phyloP scores from a whole-genome alignment of 64 coral and sea anemone species.

The Astreopora myriophthalma region DNA sequence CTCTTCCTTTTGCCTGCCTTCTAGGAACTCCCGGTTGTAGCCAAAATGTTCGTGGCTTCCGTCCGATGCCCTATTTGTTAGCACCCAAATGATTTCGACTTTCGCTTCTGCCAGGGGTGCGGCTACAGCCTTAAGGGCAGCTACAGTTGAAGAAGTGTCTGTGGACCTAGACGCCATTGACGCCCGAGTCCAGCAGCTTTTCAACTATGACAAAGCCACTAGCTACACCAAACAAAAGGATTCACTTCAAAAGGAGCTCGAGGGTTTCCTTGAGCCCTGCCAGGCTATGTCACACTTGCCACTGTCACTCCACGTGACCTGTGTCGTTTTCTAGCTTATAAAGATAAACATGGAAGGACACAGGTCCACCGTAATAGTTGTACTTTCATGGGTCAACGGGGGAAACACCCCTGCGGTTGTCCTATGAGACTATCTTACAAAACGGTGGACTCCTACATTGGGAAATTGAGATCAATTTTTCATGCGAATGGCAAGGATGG shows the following conservation, averaged over 20 bases:
- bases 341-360: constrained; percentile 22
- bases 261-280: too few species aligned
- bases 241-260: too few species aligned
- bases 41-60: too few species aligned
- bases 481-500: constrained; percentile 9
- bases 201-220: neutral
- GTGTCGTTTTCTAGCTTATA: constrained; percentile 37
- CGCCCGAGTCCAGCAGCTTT: neutral
- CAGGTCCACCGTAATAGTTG: constrained; percentile 45
- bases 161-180: neutral
- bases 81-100: too few species aligned
- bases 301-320: constrained; percentile 40
- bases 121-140: too few species aligned
- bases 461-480: constrained; percentile 23
- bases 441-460: constrained; percentile 49
- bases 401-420: constrained; percentile 6
- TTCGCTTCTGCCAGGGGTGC: too few species aligned
- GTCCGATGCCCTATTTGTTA: too few species aligned
- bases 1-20: too few species aligned
- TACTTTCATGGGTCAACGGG: constrained; percentile 16
- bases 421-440: constrained; percentile 16
- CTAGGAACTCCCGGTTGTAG: too few species aligned
- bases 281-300: neutral
- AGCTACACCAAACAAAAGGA: neutral
- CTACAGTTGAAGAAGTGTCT: neutral